Percentiles rank a stretch among this genome's conserved stretches.
These are phyloP conservation scores for Ginglymostoma cirratum DNA, from an alignment of 2,113 vertebrate genomes.

Conservation along the genomic window DNA sequence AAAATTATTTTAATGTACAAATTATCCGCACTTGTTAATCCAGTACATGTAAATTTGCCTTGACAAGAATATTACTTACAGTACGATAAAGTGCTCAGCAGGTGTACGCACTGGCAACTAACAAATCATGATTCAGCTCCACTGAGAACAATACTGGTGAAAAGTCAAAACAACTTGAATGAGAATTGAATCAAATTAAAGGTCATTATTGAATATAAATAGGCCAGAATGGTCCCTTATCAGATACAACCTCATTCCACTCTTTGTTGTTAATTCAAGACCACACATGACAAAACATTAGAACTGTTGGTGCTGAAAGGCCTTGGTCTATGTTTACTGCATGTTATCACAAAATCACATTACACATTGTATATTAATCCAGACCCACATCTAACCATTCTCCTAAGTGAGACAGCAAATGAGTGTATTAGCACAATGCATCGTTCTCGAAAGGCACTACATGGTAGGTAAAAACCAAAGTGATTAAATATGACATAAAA, in stretches of 20 bases:
- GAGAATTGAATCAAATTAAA: constrained; percentile 21
- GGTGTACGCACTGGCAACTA: background rate
- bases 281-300: background rate
- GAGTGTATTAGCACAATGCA: background rate
- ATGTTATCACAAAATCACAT: background rate
- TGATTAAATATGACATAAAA: background rate
- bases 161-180: constrained; percentile 22
- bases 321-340: background rate
- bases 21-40: background rate
- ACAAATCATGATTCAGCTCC: background rate
- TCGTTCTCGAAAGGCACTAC: background rate
- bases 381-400: background rate
- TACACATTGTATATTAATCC: background rate
- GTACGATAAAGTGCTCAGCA: background rate
- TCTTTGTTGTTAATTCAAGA: constrained; percentile 6
- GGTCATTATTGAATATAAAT: background rate
- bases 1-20: background rate
- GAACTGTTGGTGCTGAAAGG: background rate
- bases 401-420: background rate
- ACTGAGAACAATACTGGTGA: background rate
- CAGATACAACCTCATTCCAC: background rate
- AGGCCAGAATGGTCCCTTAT: no score
- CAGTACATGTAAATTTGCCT: background rate
- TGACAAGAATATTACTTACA: background rate
- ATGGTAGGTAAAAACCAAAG: no score